A percentile compares a stretch with the other conserved stretches of the same genome.
Conservation (phyloP, 1,140 invertebrate species). For the Sitobion miscanthi region DNA sequence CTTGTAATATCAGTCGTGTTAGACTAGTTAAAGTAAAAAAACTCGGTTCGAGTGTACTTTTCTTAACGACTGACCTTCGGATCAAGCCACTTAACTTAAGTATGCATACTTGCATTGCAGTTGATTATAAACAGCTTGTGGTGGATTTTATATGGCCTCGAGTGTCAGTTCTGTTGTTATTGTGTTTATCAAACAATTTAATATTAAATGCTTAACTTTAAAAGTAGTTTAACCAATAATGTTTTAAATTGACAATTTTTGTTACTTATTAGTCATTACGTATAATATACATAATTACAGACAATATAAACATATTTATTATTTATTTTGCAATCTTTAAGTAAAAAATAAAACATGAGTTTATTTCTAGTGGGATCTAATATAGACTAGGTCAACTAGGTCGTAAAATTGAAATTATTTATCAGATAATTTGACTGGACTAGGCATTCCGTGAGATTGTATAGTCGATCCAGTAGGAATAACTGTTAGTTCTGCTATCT, state of each 20-base stretch:
- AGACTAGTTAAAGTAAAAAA: no score
- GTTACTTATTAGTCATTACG: background rate
- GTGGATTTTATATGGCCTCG: no score
- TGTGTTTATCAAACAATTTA: background rate
- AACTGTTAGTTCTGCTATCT: constrained; percentile 20
- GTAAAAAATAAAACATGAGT: background rate
- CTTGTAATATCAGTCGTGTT: no score
- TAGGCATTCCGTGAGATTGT: background rate
- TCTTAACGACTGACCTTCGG: no score
- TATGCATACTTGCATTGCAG: no score
- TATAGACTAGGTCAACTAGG: background rate
- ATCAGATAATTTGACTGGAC: background rate
- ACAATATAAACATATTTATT: background rate
- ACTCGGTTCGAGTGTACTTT: no score
- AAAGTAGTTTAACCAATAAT: background rate
- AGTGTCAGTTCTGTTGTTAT: no score
- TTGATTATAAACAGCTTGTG: no score
- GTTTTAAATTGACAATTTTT: background rate
- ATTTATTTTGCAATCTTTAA: background rate
- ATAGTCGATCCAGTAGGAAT: constrained; percentile 14
- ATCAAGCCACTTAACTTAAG: no score
- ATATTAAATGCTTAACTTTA: background rate
- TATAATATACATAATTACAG: no score
- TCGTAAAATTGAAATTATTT: background rate
- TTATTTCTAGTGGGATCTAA: background rate